Conservation (phyloP, 2,797 vertebrate genomes). For the Tolypeutes matacus region DNA sequence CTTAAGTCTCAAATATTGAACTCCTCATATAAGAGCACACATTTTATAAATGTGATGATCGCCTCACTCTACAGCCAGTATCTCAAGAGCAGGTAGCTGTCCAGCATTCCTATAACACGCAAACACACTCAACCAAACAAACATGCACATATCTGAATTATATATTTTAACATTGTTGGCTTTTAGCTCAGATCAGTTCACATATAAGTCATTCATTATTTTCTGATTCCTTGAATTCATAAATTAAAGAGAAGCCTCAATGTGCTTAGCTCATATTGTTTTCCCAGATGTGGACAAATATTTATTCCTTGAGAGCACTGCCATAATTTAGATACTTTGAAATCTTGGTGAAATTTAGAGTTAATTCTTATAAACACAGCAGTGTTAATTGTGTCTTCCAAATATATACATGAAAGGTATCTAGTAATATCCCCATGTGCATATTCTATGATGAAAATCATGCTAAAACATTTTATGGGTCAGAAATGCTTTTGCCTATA, state of each 20-base stretch:
- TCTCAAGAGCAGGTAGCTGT: background rate
- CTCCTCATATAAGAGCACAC: no score
- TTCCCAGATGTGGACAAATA: background rate
- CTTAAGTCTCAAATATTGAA: no score
- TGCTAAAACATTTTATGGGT: background rate
- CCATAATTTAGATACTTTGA: background rate
- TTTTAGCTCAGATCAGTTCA: background rate
- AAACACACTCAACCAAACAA: background rate
- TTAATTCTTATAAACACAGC: background rate
- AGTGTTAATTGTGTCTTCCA: background rate
- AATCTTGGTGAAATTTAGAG: background rate
- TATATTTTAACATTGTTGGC: background rate
- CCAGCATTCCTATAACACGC: background rate
- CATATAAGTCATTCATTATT: background rate
- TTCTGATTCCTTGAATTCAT: background rate
- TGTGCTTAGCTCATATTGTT: background rate
- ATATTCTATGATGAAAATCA: background rate
- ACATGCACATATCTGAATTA: background rate
- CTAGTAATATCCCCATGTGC: background rate
- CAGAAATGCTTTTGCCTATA: background rate
- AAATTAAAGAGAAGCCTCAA: background rate
- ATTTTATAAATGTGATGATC: background rate
- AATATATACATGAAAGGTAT: background rate
- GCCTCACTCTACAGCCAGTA: accelerated
- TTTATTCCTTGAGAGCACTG: background rate